Percentiles rank a stretch among this genome's conserved stretches.
phyloP scores from a whole-genome alignment of 2,797 vertebrate species.

The Tapera naevia region DNA sequence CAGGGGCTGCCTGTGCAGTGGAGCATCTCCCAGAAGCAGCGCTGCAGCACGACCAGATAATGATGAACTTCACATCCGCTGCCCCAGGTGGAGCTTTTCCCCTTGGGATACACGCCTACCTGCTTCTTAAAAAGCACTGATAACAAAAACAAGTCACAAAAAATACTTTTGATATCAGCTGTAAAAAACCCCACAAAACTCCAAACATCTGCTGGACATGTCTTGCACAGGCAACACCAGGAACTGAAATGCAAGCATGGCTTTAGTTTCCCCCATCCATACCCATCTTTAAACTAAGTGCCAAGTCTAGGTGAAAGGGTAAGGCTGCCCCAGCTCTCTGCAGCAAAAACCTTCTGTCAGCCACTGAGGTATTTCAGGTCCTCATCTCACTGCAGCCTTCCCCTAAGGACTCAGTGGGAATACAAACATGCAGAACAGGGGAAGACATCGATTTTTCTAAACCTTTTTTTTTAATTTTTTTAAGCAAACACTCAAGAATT shows the following conservation, averaged over 20 bases:
- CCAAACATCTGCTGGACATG: constrained; percentile 48
- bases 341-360: neutral
- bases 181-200: constrained; percentile 1
- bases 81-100: neutral
- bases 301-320: neutral
- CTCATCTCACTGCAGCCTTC: neutral
- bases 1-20: neutral
- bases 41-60: neutral
- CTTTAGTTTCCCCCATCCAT: constrained; percentile 7
- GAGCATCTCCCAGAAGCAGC: neutral
- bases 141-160: constrained; percentile 50
- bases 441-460: neutral
- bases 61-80: neutral
- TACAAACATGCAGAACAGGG: neutral
- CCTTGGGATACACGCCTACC: constrained; percentile 37
- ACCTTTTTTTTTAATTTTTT: neutral
- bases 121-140: constrained; percentile 68
- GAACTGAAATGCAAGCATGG: constrained; percentile 41
- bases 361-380: neutral
- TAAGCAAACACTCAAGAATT: neutral
- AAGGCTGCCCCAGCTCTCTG: neutral
- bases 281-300: constrained; percentile 16
- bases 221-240: constrained; percentile 26
- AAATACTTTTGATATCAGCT: constrained; percentile 59
- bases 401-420: neutral